These are phyloP conservation scores for Odontomachus brunneus DNA, from an alignment of 1,140 invertebrate genomes.

Conservation along the genomic window DNA sequence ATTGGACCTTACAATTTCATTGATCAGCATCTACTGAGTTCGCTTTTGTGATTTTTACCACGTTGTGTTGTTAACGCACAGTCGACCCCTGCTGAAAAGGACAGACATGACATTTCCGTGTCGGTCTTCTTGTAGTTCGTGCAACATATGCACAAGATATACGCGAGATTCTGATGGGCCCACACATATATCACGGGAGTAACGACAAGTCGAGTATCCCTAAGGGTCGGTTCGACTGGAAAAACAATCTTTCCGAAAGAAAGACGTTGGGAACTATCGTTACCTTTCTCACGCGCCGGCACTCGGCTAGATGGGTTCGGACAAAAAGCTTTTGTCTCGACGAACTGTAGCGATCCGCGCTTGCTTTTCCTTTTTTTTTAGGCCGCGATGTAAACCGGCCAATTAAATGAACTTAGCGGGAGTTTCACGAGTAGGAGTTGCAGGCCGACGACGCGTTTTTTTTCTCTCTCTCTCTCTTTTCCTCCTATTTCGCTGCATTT, in stretches of 20 bases:
- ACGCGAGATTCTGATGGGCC: too few species aligned
- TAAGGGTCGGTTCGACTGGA: neutral
- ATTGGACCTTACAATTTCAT: too few species aligned
- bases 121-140: too few species aligned
- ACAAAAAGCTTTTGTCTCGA: conserved; percentile 71
- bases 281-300: neutral
- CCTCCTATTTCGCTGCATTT: conserved; percentile 67
- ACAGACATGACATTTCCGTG: too few species aligned
- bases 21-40: too few species aligned
- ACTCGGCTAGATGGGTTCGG: conserved; percentile 38
- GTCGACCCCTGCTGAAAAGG: too few species aligned
- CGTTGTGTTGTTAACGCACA: too few species aligned
- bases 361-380: conserved; percentile 56
- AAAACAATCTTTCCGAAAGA: conserved; percentile 4
- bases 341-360: conserved; percentile 65
- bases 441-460: conserved; percentile 1
- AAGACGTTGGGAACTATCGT: neutral
- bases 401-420: conserved; percentile 36
- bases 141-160: too few species aligned
- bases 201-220: too few species aligned
- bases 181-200: too few species aligned
- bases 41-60: too few species aligned
- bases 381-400: conserved; percentile 60
- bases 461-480: conserved; percentile 6
- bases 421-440: conserved; percentile 53